Percentiles rank a stretch among this genome's conserved stretches.
phyloP scores from a whole-genome alignment of 2,797 vertebrate species.

The Dallia pectoralis region DNA sequence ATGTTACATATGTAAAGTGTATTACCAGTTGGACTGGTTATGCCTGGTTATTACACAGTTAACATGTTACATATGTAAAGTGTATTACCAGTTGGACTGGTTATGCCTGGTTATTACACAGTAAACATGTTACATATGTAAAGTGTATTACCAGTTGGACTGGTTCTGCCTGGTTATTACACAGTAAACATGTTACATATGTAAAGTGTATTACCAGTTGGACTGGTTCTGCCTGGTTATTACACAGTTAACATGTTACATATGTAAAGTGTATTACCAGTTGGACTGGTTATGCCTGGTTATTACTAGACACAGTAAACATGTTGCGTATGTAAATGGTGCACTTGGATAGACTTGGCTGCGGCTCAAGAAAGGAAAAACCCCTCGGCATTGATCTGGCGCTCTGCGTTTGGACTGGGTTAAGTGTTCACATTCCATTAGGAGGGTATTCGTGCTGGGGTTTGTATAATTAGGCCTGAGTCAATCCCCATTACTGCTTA shows the following conservation, averaged over 20 bases:
- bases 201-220: too few relatives aligned
- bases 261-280: conserved; percentile 25
- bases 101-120: not conserved
- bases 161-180: not conserved
- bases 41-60: conserved; percentile 61
- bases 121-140: too few relatives aligned
- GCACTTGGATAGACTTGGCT: conserved; percentile 51
- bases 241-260: too few relatives aligned
- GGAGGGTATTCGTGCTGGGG: conserved; percentile 86
- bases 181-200: too few relatives aligned
- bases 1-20: conserved; percentile 63
- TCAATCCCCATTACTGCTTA: conserved; percentile 95
- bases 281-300: conserved; percentile 42
- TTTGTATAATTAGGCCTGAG: conserved; percentile 93
- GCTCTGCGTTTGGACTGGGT: conserved; percentile 65
- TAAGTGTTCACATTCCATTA: conserved; percentile 86
- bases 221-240: not conserved
- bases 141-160: too few relatives aligned
- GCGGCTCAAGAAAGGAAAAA: conserved; percentile 61
- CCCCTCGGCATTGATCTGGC: conserved; percentile 79
- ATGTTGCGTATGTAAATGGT: conserved; percentile 65
- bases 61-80: conserved; percentile 67
- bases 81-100: too few relatives aligned
- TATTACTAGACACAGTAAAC: conserved; percentile 68
- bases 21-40: conserved; percentile 39